Conservation (phyloP, 2,113 vertebrate species). For the Odontophorus gujanensis region DNA sequence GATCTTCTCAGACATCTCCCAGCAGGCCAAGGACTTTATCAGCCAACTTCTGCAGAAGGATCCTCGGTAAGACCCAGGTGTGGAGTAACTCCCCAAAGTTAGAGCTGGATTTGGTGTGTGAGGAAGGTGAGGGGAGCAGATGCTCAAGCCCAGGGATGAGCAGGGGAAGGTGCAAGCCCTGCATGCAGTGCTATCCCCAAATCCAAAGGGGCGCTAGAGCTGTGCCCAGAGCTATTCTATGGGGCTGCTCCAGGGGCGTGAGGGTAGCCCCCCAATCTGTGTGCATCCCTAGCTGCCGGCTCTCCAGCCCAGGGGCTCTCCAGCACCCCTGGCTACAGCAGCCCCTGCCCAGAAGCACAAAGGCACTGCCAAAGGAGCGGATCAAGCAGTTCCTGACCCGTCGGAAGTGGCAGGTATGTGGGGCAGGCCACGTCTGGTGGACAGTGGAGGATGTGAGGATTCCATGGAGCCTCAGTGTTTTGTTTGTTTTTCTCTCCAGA, state of each 20-base stretch:
- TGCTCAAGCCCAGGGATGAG: neutral
- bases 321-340: slow-evolving; percentile 85
- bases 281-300: slow-evolving; percentile 66
- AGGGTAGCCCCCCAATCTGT: rapidly evolving
- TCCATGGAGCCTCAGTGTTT: neutral
- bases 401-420: slow-evolving; percentile 86
- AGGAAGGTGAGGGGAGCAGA: neutral
- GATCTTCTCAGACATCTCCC: slow-evolving; percentile 84
- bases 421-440: too few species aligned
- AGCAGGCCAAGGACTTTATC: slow-evolving; percentile 88
- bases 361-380: slow-evolving; percentile 82
- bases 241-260: neutral
- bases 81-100: neutral
- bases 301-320: slow-evolving; percentile 80
- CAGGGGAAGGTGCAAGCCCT: neutral
- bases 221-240: neutral
- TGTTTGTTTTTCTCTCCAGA: slow-evolving; percentile 69
- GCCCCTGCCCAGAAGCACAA: slow-evolving; percentile 69
- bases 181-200: too few species aligned
- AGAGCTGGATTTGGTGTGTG: neutral
- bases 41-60: slow-evolving; percentile 82
- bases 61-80: slow-evolving; percentile 61
- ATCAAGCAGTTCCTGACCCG: slow-evolving; percentile 84
- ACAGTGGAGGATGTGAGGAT: rapidly evolving
- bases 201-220: neutral